Percentiles rank a stretch among this genome's conserved stretches.
These are phyloP conservation scores for Scolopax rusticola DNA, from an alignment of 2,797 vertebrate species.

Conservation along the genomic window DNA sequence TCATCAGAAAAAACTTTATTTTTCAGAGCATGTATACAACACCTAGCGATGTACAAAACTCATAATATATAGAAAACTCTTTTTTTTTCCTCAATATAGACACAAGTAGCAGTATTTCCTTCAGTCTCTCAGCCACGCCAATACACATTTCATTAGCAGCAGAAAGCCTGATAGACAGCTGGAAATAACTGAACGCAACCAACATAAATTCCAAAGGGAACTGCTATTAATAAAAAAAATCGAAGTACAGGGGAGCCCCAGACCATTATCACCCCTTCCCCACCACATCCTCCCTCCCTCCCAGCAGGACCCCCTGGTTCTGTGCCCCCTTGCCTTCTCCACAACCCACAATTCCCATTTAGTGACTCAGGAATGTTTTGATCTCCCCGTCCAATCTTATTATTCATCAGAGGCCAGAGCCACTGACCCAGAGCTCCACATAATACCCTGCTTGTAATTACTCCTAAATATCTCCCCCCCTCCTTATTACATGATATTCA, in stretches of 20 bases:
- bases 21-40: background rate
- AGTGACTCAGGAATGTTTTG: constrained; percentile 50
- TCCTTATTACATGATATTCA: background rate
- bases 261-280: background rate
- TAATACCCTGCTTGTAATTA: constrained; percentile 8
- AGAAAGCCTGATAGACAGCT: background rate
- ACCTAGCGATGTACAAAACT: background rate
- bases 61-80: background rate
- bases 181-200: background rate
- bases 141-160: background rate
- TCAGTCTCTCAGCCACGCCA: background rate
- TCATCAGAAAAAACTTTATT: background rate
- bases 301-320: background rate
- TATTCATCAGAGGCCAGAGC: constrained; percentile 33
- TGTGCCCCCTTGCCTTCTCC: background rate
- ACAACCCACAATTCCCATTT: background rate
- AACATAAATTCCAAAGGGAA: background rate
- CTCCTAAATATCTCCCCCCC: background rate
- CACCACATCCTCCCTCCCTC: background rate
- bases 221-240: background rate
- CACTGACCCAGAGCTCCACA: constrained; percentile 53
- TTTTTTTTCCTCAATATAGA: background rate
- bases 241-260: background rate
- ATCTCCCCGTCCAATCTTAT: constrained; percentile 46
- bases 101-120: background rate